Evolutionary conservation across 2,888 invertebrate genomes (phyloP).

Genomic region (Drosophila acutilabella): DNA sequence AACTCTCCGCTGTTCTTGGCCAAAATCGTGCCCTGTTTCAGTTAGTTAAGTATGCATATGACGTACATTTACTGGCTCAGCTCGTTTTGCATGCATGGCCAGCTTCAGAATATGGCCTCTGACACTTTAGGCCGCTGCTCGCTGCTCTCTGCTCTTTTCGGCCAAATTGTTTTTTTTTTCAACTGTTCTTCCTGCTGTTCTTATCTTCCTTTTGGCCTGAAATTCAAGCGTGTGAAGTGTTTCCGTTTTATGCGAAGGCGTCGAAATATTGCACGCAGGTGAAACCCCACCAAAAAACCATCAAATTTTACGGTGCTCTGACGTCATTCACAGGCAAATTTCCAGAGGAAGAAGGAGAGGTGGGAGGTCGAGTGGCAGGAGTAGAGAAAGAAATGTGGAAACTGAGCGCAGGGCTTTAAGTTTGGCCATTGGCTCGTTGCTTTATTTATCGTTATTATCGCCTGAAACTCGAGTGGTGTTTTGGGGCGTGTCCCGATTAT

Average conservation of each 20-base stretch:
- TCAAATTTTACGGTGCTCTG: slow-evolving; percentile 45
- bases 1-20: background rate
- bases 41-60: slow-evolving; percentile 68
- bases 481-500: slow-evolving; percentile 59
- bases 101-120: slow-evolving; percentile 26
- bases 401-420: slow-evolving; percentile 39
- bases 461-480: slow-evolving; percentile 54
- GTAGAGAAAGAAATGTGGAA: background rate
- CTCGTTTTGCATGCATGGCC: slow-evolving; percentile 57
- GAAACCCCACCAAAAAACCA: slow-evolving; percentile 7
- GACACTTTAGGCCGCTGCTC: slow-evolving; percentile 10
- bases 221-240: slow-evolving; percentile 56
- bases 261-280: slow-evolving; percentile 52
- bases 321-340: slow-evolving; percentile 70
- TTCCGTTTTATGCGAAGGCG: slow-evolving; percentile 45
- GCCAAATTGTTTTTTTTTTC: slow-evolving; percentile 36
- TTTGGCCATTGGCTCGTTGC: slow-evolving; percentile 34
- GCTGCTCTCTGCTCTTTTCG: slow-evolving; percentile 11
- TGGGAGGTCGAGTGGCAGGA: background rate
- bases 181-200: background rate
- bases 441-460: slow-evolving; percentile 68
- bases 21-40: background rate
- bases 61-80: slow-evolving; percentile 46
- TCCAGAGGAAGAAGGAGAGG: slow-evolving; percentile 5
- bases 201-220: slow-evolving; percentile 32